Evolutionary conservation across 1,140 invertebrate species (phyloP).

Genomic region (Mactra quadrangularis): DNA sequence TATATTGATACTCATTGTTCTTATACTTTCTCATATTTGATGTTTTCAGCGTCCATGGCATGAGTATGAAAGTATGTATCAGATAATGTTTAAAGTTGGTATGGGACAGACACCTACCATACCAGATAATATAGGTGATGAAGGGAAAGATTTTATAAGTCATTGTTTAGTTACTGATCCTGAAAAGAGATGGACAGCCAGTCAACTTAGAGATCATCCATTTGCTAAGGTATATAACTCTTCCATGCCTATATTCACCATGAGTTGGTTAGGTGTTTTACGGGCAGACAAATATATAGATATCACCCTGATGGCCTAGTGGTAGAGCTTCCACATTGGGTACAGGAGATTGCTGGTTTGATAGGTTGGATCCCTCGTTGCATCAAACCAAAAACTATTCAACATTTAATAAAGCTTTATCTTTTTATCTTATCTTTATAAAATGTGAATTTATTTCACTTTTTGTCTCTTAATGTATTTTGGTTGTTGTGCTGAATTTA

Average conservation of each 20-base stretch:
- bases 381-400: background rate
- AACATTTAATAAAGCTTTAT: background rate
- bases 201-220: slow-evolving; percentile 93
- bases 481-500: no score
- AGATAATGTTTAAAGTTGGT: slow-evolving; percentile 85
- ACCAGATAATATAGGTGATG: slow-evolving; percentile 93
- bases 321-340: background rate
- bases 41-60: slow-evolving; percentile 88
- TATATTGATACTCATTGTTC: no score
- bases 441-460: no score
- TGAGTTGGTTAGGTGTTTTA: background rate
- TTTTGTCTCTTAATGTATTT: no score
- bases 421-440: no score
- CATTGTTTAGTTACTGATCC: slow-evolving; percentile 96
- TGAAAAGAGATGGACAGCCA: slow-evolving; percentile 91
- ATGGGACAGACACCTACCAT: slow-evolving; percentile 90
- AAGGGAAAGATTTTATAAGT: slow-evolving; percentile 86
- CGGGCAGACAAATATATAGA: background rate
- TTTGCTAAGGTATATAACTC: slow-evolving; percentile 89
- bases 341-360: background rate
- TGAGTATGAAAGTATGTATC: slow-evolving; percentile 81
- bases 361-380: background rate
- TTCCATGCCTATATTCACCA: background rate
- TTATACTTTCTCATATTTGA: no score
- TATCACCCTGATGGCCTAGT: background rate